phyloP scores from a whole-genome alignment of 2,113 vertebrate species.

The Otolemur garnettii region DNA sequence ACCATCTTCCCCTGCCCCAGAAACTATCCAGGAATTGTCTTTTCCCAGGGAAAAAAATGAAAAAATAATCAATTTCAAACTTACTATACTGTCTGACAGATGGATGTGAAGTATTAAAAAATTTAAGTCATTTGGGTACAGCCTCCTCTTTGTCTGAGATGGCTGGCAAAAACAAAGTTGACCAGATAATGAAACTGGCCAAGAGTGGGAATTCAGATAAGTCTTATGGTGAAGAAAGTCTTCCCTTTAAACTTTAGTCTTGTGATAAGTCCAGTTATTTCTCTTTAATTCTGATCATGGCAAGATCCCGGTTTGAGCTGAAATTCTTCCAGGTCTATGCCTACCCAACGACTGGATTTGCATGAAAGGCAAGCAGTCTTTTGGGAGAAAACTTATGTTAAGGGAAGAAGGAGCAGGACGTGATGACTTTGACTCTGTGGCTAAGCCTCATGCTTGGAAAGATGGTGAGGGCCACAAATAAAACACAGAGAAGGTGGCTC shows the following conservation, averaged over 20 bases:
- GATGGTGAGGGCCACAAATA: not conserved
- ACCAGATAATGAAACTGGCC: not conserved
- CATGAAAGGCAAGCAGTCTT: not conserved
- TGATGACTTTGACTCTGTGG: not conserved
- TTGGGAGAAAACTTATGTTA: not conserved
- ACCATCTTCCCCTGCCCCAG: not conserved
- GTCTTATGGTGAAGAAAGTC: not conserved
- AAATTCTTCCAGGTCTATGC: not conserved
- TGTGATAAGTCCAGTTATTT: not conserved
- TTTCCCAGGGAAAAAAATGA: not conserved
- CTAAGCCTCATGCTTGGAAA: not conserved
- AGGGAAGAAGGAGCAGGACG: not conserved
- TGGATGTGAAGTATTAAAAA: not conserved
- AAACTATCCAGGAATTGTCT: not conserved
- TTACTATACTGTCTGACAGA: not conserved
- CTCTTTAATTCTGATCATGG: constrained; percentile 10
- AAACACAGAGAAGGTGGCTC: not conserved
- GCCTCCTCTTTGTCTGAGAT: not conserved
- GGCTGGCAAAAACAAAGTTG: constrained; percentile 14
- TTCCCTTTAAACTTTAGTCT: not conserved
- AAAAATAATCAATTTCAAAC: constrained; percentile 47
- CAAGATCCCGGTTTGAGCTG: not conserved
- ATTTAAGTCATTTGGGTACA: not conserved
- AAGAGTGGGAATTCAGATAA: not conserved
- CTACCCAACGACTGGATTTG: not conserved